Evolutionary conservation across 2,113 vertebrate species (phyloP), one percentile per base, ranked within the genome.

Genomic region (Thomomys bottae): DNA sequence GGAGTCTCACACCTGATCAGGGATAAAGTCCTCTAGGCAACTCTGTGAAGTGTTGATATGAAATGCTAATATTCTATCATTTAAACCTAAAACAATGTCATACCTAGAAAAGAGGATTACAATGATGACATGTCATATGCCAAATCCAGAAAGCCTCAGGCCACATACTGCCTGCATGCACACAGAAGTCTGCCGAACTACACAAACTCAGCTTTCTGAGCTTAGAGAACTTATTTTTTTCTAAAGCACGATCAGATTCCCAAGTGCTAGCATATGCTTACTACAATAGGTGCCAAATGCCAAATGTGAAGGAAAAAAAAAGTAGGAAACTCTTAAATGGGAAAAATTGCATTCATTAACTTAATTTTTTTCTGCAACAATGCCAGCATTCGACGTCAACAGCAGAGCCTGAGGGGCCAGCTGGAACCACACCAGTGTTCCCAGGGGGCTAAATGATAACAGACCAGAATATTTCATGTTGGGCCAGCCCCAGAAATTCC

Each of bases 401-500:
- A 61, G 75, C 88, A 91, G 83, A 75, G 72, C 45, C 18, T 2
- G 3, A 84, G 40, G 70, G 90, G 78, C 90, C 82, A 89, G 91
- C 79, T 95, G 86, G 93, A 94, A 49, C 70, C 34, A 0, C 71
- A 63, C 68, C 79, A 26, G 57, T 64, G 67, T 88, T 93, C 83
- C 94, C 49, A 7, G 88, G 90, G 71, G 40, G 79, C 57, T 63
- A 57, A 61, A 54, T 88, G 82, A 79, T 64, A 92, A 70, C 57
- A 84, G 67, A 88, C n/a, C 54, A 79, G 92, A 88, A 42, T 59
- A 38, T 36, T 77, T 87, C 57, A 68, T 68, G 76, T 54, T 86
- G 87, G 83, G 91, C 68, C 95, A 38, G 79, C 80, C 89, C 90
- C 87, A 92, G 92, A 90, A 93, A 93, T 88, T 84, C 92, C 95